Evolutionary conservation across 2,888 invertebrate species (phyloP).

Genomic region (Lasius platythorax): DNA sequence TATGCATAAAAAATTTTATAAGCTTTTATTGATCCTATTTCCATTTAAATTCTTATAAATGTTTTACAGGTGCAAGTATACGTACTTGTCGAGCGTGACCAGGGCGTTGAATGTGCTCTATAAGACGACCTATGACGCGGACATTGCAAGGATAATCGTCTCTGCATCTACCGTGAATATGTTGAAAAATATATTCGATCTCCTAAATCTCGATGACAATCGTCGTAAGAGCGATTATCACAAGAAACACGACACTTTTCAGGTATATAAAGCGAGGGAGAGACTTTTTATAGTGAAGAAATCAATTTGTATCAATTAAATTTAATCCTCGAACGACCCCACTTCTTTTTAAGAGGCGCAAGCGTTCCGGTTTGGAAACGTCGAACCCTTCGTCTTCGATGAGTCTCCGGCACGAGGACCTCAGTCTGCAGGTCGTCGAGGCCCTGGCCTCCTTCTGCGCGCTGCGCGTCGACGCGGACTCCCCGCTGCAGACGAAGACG

Average conservation of each 20-base stretch:
- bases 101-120: constrained; percentile 75
- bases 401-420: constrained; percentile 33
- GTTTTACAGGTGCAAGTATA: constrained; percentile 53
- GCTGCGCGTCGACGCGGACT: constrained; percentile 63
- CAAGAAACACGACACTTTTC: constrained; percentile 30
- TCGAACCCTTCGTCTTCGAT: background rate
- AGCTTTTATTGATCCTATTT: background rate
- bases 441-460: constrained; percentile 78
- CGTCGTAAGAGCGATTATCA: constrained; percentile 22
- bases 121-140: constrained; percentile 67
- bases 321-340: background rate
- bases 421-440: constrained; percentile 75
- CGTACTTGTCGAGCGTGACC: constrained; percentile 66
- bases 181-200: constrained; percentile 68
- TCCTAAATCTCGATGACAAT: constrained; percentile 71
- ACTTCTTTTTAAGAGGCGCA: constrained; percentile 25
- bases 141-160: constrained; percentile 73
- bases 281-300: background rate
- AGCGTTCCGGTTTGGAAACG: background rate
- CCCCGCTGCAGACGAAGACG: constrained; percentile 71
- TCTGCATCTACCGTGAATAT: constrained; percentile 65
- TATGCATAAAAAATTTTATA: background rate
- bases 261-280: constrained; percentile 1
- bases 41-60: background rate
- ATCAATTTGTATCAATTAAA: background rate